Base-by-base conservation (phyloP, 1,140 invertebrate genomes). In the Aphelinus certus region DNA sequence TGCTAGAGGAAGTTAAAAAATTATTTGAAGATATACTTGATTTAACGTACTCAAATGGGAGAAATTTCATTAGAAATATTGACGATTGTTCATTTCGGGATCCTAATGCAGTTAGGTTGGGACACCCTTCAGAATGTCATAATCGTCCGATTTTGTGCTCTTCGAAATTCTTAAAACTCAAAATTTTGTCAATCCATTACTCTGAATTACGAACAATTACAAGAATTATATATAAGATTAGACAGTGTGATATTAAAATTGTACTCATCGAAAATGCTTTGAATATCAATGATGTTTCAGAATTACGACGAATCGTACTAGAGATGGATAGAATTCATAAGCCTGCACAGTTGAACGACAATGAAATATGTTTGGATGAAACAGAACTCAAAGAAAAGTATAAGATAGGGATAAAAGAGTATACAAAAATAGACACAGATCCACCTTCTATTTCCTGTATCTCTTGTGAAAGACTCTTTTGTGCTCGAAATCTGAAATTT, bases 381-480 rank as follows among this genome's bases (percentile, higher is more conserved):
- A 10, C 7, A n/a, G 62, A 49, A 64, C 9, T 26, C 2, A 48
- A 7, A 10, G 45, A 64, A 64, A 64, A 48, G 9, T 64, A 10
- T 64, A 9, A 10, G 7, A 9, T 48, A 47, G 62, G 62, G 45
- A 47, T 64, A 3, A 64, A 64, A 64, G 62, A 47, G 3, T 64
- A 48, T n/a, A 48, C 62, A 10, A 64, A 64, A 64, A 64, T 64
- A 7, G 62, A 64, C 10, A 48, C 7, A 58, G 73, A 78, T 56
- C 67, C 62, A 43, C 58, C 71, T 6, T 61, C 9, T 9, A 64
- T 71, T 69, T n/a, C 60, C 53, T 82, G 79, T 61, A 48, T 82
- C 45, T 80, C 77, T 48, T 80, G 81, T 71, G 60, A 81, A 60
- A 77, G 78, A 77, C 73, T 82, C 7, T 79, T 72, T 68, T 72